A percentile compares a stretch with the other conserved stretches of the same genome.
phyloP scores from a whole-genome alignment of 2,888 invertebrate genomes.

The Drosophila maculinotata region DNA sequence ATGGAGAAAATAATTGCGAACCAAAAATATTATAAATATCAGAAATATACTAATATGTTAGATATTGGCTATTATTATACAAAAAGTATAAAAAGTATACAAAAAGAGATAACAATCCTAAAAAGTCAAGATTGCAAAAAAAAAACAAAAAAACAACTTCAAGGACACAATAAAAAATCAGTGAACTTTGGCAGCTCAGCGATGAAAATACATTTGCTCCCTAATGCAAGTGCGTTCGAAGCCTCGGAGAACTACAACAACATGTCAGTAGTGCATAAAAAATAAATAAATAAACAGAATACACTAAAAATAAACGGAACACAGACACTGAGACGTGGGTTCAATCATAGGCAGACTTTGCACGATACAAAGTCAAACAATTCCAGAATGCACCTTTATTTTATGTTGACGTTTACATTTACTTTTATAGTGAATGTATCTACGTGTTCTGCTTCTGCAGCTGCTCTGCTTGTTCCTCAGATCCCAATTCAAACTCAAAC shows the following conservation, averaged over 20 bases:
- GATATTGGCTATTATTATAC: no score
- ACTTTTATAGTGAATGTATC: constrained; percentile 72
- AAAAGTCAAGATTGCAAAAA: not conserved
- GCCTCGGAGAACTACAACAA: constrained; percentile 1
- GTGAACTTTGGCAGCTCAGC: constrained; percentile 6
- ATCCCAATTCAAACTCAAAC: constrained; percentile 18
- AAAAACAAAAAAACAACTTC: no score
- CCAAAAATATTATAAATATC: no score
- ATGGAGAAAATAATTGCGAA: no score
- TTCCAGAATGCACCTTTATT: constrained; percentile 72
- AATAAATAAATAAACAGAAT: constrained; percentile 66
- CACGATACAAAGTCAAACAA: constrained; percentile 75
- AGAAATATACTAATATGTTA: no score
- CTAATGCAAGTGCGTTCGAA: not conserved
- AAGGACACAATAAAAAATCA: no score
- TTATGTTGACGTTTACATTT: constrained; percentile 64
- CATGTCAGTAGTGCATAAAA: constrained; percentile 52
- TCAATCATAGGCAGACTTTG: constrained; percentile 1
- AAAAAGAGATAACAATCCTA: no score
- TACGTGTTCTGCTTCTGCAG: constrained; percentile 37
- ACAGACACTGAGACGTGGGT: not conserved
- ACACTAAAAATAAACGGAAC: constrained; percentile 32
- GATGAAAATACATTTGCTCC: not conserved
- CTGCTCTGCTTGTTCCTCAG: constrained; percentile 4
- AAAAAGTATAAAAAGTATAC: no score